Evolutionary conservation across 37 sponge, comb jelly and placozoan species (phyloP).

Genomic region (Corticium candelabrum): DNA sequence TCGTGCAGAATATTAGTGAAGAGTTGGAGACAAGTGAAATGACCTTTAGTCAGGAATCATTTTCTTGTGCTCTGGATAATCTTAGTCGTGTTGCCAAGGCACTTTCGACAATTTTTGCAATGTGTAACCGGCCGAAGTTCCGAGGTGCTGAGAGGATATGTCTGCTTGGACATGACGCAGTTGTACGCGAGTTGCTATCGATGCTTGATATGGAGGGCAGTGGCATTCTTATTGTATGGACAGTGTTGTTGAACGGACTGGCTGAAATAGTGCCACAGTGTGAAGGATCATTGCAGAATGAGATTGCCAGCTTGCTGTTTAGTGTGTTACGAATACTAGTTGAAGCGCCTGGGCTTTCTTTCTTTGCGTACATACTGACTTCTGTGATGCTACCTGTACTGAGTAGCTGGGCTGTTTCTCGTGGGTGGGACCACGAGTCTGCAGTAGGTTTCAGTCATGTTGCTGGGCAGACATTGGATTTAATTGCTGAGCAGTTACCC

Average conservation of each 20-base stretch:
- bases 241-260: neutral
- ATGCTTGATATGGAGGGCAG: too few species aligned
- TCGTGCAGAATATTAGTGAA: neutral
- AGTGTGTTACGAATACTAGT: neutral
- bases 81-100: neutral
- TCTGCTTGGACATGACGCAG: neutral
- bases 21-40: too few species aligned
- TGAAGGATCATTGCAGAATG: neutral
- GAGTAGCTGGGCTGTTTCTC: neutral
- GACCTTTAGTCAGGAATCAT: too few species aligned
- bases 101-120: neutral
- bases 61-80: neutral
- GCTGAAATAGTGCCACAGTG: neutral
- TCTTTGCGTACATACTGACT: neutral
- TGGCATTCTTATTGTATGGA: neutral
- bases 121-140: neutral
- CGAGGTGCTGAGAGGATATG: neutral
- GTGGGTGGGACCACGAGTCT: neutral
- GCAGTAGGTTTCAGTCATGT: neutral
- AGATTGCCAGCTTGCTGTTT: neutral
- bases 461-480: neutral
- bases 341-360: neutral
- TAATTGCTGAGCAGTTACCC: neutral
- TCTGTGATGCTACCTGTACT: neutral
- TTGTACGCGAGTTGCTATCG: neutral